Conservation (phyloP, 1,140 invertebrate species). For the Ylistrum balloti region DNA sequence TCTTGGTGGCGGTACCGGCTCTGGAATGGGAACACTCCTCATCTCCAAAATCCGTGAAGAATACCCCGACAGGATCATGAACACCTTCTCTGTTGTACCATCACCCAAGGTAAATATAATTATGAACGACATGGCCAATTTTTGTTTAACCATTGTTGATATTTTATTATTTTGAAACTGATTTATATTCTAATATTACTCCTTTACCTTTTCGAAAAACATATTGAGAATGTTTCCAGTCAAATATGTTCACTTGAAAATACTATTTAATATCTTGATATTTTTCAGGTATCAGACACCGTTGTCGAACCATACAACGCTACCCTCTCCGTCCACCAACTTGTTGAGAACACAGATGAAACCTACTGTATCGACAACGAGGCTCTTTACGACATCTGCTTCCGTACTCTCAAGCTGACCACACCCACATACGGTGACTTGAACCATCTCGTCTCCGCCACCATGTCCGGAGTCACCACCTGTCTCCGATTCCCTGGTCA, state of each 20-base stretch:
- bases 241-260: too few relatives aligned
- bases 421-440: conserved; percentile 86
- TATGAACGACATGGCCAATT: too few relatives aligned
- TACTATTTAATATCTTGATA: too few relatives aligned
- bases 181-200: too few relatives aligned
- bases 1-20: conserved; percentile 84
- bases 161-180: too few relatives aligned
- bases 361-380: conserved; percentile 87
- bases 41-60: conserved; percentile 85
- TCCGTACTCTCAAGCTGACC: conserved; percentile 93
- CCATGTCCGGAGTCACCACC: conserved; percentile 90
- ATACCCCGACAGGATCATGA: conserved; percentile 80
- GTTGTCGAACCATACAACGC: conserved; percentile 86
- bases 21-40: conserved; percentile 82
- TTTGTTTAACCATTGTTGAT: too few relatives aligned
- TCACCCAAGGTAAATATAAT: conserved; percentile 86
- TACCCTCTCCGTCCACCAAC: conserved; percentile 88
- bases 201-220: too few relatives aligned
- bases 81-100: conserved; percentile 91
- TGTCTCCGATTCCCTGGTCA: conserved; percentile 92
- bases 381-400: conserved; percentile 96
- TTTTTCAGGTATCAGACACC: conserved; percentile 83
- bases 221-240: too few relatives aligned
- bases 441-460: conserved; percentile 85
- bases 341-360: conserved; percentile 90